Conservation (phyloP, 2,113 vertebrate species). For the Tyrannus savana region DNA sequence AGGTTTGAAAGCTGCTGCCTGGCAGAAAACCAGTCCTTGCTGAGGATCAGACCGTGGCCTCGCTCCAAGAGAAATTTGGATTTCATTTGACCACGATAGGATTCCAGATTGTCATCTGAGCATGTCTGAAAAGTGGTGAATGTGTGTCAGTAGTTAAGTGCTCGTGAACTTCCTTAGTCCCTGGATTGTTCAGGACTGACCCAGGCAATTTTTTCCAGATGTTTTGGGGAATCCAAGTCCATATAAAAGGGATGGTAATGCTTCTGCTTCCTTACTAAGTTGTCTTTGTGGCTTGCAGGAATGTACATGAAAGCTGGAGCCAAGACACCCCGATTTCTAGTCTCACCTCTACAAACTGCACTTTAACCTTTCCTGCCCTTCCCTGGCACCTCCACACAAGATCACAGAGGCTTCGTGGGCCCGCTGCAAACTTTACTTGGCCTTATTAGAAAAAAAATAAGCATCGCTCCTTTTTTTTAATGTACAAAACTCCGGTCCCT, state of each 20-base stretch:
- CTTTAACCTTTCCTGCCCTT: conserved; percentile 66
- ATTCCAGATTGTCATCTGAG: conserved; percentile 68
- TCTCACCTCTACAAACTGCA: conserved; percentile 61
- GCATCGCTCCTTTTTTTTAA: conserved; percentile 1
- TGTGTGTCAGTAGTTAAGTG: conserved; percentile 63
- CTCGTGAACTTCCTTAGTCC: conserved; percentile 63
- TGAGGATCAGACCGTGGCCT: conserved; percentile 39
- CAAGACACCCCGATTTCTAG: conserved; percentile 34
- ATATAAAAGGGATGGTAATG: conserved; percentile 49
- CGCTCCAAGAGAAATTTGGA: conserved; percentile 67
- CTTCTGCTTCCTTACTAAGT: conserved; percentile 54
- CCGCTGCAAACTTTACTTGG: conserved; percentile 20
- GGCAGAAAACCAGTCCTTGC: conserved; percentile 39
- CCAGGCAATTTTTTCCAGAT: conserved; percentile 68
- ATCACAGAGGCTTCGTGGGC: conserved; percentile 14
- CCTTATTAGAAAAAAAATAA: conserved; percentile 54
- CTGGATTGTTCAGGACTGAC: conserved; percentile 61
- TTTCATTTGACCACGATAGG: conserved; percentile 58
- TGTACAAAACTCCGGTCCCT: not conserved
- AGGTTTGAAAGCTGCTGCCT: conserved; percentile 38
- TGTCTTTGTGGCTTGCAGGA: conserved; percentile 64
- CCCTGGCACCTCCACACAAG: conserved; percentile 32
- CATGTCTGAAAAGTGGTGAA: conserved; percentile 55
- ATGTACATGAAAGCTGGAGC: conserved; percentile 58
- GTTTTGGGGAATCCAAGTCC: conserved; percentile 54